Conservation (phyloP, 1,140 invertebrate species). For the Belonocnema kinseyi region DNA sequence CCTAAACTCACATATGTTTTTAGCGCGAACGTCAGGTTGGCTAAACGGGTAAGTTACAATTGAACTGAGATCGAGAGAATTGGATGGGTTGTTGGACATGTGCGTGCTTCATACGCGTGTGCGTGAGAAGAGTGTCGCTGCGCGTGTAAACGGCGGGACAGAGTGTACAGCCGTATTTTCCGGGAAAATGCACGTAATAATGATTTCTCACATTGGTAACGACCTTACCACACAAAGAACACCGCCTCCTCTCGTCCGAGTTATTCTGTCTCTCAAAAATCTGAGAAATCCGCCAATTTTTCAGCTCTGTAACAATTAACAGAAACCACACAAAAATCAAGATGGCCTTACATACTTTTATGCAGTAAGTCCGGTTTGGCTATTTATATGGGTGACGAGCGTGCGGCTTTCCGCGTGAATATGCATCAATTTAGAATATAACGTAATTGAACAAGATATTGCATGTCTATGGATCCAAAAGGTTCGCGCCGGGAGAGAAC, state of each 20-base stretch:
- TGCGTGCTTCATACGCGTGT: conserved; percentile 81
- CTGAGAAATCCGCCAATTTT: conserved; percentile 82
- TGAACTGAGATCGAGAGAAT: conserved; percentile 29
- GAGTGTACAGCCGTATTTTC: conserved; percentile 79
- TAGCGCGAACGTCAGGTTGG: background rate
- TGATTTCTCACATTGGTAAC: conserved; percentile 82
- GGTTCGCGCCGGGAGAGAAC: conserved; percentile 1
- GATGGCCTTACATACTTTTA: conserved; percentile 56
- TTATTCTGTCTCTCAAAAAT: conserved; percentile 81
- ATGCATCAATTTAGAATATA: background rate
- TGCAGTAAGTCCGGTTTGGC: conserved; percentile 47
- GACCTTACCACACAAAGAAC: conserved; percentile 81
- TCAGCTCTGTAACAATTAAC: conserved; percentile 79
- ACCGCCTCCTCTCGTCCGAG: conserved; percentile 79
- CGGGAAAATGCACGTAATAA: conserved; percentile 82
- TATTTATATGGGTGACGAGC: conserved; percentile 10
- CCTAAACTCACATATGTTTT: background rate
- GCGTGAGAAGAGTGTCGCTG: conserved; percentile 80
- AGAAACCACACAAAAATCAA: conserved; percentile 72
- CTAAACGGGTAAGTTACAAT: conserved; percentile 19
- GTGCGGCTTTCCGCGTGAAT: conserved; percentile 13
- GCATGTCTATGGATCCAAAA: conserved; percentile 4
- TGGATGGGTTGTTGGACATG: conserved; percentile 60
- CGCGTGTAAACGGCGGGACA: conserved; percentile 81
- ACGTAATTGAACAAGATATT: background rate